phyloP scores from a whole-genome alignment of 92 coral and sea anemone species.

The Epizoanthus scotinus region DNA sequence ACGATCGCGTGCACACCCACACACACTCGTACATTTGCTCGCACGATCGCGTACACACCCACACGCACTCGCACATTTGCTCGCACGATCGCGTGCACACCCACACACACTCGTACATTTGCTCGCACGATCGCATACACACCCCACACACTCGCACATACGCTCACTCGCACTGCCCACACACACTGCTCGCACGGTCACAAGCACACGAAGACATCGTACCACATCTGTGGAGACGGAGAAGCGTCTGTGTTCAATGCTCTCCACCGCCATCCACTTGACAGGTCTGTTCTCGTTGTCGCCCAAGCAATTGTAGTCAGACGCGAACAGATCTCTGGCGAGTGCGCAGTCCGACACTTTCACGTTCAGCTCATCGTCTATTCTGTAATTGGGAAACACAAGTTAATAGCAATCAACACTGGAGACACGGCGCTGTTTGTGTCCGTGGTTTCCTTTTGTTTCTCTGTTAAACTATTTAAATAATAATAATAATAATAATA shows the following conservation, averaged over 20 bases:
- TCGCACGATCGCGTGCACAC: no score
- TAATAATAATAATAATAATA: no score
- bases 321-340: conserved; percentile 91
- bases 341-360: conserved; percentile 96
- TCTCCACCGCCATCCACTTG: conserved; percentile 99
- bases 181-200: neutral
- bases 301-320: conserved; percentile 92
- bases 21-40: no score
- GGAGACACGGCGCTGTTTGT: neutral
- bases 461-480: no score
- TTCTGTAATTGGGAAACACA: conserved; percentile 37
- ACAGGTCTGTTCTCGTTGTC: conserved; percentile 98
- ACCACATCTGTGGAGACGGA: conserved; percentile 95
- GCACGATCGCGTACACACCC: no score
- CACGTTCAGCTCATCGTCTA: conserved; percentile 94
- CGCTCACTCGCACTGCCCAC: neutral
- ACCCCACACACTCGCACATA: no score
- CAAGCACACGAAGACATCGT: conserved; percentile 18
- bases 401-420: neutral
- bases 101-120: no score
- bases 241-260: conserved; percentile 84
- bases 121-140: no score
- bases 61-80: no score
- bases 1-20: no score
- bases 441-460: no score